A percentile compares a stretch with the other conserved stretches of the same genome.
Evolutionary conservation across 2,797 vertebrate genomes (phyloP).

Genomic region (Masticophis lateralis): DNA sequence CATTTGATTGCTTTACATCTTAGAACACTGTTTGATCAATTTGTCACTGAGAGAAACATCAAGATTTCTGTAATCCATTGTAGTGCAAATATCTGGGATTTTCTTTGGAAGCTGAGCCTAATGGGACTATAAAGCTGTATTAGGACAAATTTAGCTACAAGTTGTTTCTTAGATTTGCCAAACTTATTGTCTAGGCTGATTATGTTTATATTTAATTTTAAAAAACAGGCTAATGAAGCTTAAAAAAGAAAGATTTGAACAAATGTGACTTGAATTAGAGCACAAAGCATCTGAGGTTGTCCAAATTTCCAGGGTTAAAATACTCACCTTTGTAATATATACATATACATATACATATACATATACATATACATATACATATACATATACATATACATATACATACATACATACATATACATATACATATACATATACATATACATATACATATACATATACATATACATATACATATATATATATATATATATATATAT

Average conservation of each 20-base stretch:
- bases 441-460: too few relatives aligned
- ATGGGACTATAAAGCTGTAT: not conserved
- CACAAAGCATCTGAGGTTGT: not conserved
- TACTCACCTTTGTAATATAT: too few relatives aligned
- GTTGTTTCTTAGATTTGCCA: not conserved
- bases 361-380: too few relatives aligned
- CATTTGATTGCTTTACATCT: not conserved
- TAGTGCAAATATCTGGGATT: not conserved
- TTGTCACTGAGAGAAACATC: not conserved
- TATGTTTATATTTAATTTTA: not conserved
- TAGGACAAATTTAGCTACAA: not conserved
- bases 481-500: too few relatives aligned
- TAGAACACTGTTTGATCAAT: not conserved
- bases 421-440: too few relatives aligned
- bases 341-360: too few relatives aligned
- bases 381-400: too few relatives aligned
- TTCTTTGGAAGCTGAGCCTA: not conserved
- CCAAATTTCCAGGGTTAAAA: not conserved
- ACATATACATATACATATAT: too few relatives aligned
- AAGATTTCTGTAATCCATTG: not conserved
- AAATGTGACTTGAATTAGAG: not conserved
- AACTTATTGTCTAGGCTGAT: not conserved
- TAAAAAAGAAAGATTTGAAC: not conserved
- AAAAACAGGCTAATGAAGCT: not conserved
- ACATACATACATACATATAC: too few relatives aligned